These are phyloP conservation scores for Cantharis lateralis DNA, from an alignment of 2,888 invertebrate species.

Conservation along the genomic window DNA sequence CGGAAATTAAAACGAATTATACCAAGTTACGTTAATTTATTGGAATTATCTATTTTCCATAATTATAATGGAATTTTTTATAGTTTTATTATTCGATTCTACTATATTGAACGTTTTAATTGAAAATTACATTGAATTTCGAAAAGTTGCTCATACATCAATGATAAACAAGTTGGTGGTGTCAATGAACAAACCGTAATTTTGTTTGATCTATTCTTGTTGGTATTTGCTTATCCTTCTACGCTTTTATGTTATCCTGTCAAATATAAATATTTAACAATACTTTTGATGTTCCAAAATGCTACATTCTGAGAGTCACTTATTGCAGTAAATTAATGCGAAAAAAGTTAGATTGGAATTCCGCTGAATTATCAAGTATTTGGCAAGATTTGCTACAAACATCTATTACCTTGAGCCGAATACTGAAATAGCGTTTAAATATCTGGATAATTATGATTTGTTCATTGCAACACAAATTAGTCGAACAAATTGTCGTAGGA, in stretches of 20 bases:
- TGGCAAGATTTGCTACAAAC: not conserved
- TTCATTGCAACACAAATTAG: slow-evolving; percentile 4
- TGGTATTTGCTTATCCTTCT: not conserved
- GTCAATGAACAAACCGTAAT: not conserved
- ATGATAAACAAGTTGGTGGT: not conserved
- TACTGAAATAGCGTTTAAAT: slow-evolving; percentile 1
- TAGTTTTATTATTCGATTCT: not conserved
- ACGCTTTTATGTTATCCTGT: not conserved
- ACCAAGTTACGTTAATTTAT: not conserved
- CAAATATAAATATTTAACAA: not conserved
- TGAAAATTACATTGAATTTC: not conserved
- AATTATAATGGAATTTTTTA: not conserved
- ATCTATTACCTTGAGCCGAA: slow-evolving; percentile 1
- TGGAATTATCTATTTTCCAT: not conserved
- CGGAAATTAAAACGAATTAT: not conserved
- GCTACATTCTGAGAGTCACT: not conserved
- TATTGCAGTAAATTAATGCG: not conserved
- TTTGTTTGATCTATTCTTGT: not conserved
- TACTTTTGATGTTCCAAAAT: not conserved
- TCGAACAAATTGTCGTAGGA: not conserved
- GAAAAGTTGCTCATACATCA: not conserved
- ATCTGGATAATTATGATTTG: not conserved
- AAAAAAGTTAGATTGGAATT: slow-evolving; percentile 5
- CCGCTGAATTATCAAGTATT: not conserved
- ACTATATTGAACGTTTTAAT: not conserved